Base-by-base conservation (phyloP, 2,113 vertebrate genomes). In the Holacanthus passer region DNA sequence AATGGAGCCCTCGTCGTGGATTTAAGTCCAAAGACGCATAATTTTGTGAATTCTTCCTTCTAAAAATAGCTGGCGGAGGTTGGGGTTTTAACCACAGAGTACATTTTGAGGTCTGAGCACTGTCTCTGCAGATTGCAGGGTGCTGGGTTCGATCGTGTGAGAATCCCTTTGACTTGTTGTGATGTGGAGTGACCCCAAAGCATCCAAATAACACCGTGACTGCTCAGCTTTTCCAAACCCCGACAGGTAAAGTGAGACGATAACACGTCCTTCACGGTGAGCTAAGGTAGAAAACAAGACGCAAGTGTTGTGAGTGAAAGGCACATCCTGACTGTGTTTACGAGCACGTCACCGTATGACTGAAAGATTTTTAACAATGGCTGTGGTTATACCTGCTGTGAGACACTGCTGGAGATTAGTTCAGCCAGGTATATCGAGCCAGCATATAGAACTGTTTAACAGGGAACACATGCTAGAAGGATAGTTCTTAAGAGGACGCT, bases 21-120 rank as follows among this genome's bases (percentile, higher is more conserved):
- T 88, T 47, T 43, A 35, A 27, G 73, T 89, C 91, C 89, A 91
- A 92, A 88, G 80, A 92, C 59, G 72, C 90, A 91, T 87, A 66
- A 89, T 94, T 94, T 93, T 67, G 80, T 87, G 84, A 91, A 92
- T 93, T 92, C 84, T 89, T 94, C 66, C 68, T 84, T 90, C 93
- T 93, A 94, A 93, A 94, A 94, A 93, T 93, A 94, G 79, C 86
- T 59, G 78, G 55, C 62, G 41, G 85, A 89, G 84, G 84, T 84
- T 91, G 82, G 84, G 86, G 86, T 87, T 91, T 87, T 31, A 85
- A 92, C 92, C 93, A 90, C 91, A 87, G 83, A 91, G 89, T 81
- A 92, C 90, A 93, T 92, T 92, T 90, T 93, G 91, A 93, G 92
- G 92, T 91, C 73, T 85, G 81, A 81, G 77, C 48, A 81, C 81